A percentile compares a stretch with the other conserved stretches of the same genome.
phyloP scores from a whole-genome alignment of 1,140 invertebrate genomes.

The Yoshiicerus persimilis region DNA sequence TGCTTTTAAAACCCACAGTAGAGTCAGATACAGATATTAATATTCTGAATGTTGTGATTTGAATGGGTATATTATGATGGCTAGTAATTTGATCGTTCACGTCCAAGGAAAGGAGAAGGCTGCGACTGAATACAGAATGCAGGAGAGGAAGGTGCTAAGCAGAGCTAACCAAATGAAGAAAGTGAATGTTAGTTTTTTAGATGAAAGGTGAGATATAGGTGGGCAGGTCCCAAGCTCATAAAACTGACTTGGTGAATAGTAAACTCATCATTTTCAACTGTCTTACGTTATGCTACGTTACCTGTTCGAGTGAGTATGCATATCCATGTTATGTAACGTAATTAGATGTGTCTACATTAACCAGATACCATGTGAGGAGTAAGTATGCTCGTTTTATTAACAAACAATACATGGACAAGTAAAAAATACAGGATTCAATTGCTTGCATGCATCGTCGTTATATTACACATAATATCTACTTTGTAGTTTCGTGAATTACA shows the following conservation, averaged over 20 bases:
- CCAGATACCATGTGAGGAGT: neutral
- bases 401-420: neutral
- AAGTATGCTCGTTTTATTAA: neutral
- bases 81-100: neutral
- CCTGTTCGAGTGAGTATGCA: neutral
- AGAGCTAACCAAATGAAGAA: slow-evolving; percentile 8
- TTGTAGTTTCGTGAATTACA: neutral
- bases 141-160: neutral
- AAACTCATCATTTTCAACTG: slow-evolving; percentile 20
- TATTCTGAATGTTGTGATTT: neutral
- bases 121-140: neutral
- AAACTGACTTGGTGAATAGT: slow-evolving; percentile 5
- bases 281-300: neutral
- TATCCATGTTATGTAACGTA: neutral
- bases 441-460: neutral
- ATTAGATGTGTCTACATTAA: slow-evolving; percentile 13
- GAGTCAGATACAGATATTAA: neutral
- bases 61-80: neutral
- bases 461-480: neutral
- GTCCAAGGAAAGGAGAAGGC: neutral
- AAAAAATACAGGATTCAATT: neutral
- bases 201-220: slow-evolving; percentile 20
- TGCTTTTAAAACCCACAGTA: neutral
- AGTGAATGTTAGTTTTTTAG: slow-evolving; percentile 10
- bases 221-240: neutral